Percentiles rank a stretch among this genome's conserved stretches.
These are phyloP conservation scores for Drosophila mimetica DNA, from an alignment of 2,888 invertebrate species.

Conservation along the genomic window DNA sequence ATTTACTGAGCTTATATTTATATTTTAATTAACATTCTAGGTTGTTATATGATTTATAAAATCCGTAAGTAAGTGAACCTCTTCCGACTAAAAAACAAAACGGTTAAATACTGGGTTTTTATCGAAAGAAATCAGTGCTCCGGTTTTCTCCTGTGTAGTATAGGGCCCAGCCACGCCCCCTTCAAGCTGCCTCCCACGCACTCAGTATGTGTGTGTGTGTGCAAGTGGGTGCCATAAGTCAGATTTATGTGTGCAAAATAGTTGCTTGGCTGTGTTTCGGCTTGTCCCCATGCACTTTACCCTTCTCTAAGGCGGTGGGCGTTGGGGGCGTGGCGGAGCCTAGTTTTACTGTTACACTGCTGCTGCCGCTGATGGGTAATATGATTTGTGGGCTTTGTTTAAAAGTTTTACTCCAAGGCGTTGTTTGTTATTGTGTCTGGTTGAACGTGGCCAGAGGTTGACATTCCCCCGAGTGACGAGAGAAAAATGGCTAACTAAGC, in stretches of 20 bases:
- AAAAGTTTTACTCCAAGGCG: slow-evolving; percentile 58
- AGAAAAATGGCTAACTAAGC: slow-evolving; percentile 50
- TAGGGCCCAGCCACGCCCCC: slow-evolving; percentile 11
- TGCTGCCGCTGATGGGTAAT: slow-evolving; percentile 38
- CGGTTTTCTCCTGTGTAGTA: not conserved
- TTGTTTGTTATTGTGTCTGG: slow-evolving; percentile 33
- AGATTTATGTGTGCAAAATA: slow-evolving; percentile 76
- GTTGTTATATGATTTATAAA: no score
- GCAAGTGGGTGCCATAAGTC: slow-evolving; percentile 70
- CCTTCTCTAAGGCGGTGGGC: slow-evolving; percentile 26
- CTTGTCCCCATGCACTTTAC: slow-evolving; percentile 34
- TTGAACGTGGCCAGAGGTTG: slow-evolving; percentile 50
- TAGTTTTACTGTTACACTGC: slow-evolving; percentile 38
- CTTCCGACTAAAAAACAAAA: no score
- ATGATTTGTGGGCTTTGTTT: slow-evolving; percentile 69
- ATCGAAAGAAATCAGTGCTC: no score
- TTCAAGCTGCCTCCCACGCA: slow-evolving; percentile 1
- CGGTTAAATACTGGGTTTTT: no score
- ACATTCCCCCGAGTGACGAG: slow-evolving; percentile 53
- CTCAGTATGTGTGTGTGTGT: slow-evolving; percentile 11
- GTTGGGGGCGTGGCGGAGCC: slow-evolving; percentile 35
- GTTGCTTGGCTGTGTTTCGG: slow-evolving; percentile 42
- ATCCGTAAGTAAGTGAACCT: not conserved
- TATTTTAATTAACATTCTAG: no score
- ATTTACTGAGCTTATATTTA: no score